Evolutionary conservation across 2,888 invertebrate species (phyloP).

Genomic region (Caenorhabditis doughertyi): DNA sequence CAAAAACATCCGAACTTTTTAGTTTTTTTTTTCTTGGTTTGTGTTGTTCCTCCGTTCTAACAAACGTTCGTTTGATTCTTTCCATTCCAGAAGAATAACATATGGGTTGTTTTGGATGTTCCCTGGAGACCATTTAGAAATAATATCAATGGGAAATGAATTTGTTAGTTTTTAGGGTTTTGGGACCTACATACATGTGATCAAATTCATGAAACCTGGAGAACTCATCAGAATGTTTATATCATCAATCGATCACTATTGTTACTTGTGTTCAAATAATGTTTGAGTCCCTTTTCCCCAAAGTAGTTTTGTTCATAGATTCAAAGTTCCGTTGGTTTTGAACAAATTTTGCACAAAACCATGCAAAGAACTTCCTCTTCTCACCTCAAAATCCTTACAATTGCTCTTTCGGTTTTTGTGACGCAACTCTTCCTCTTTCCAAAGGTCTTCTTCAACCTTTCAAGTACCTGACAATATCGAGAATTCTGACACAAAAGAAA

Average conservation of each 20-base stretch:
- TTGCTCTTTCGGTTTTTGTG: slow-evolving; percentile 48
- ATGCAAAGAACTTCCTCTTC: slow-evolving; percentile 21
- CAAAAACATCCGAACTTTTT: slow-evolving; percentile 43
- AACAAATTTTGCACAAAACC: not conserved
- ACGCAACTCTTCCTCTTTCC: slow-evolving; percentile 26
- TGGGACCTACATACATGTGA: too few relatives aligned
- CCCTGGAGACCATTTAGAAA: not conserved
- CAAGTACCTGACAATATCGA: slow-evolving; percentile 48
- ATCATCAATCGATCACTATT: too few relatives aligned
- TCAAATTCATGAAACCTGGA: too few relatives aligned
- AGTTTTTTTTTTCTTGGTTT: not conserved
- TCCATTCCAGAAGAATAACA: slow-evolving; percentile 11
- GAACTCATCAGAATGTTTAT: too few relatives aligned
- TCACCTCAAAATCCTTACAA: not conserved
- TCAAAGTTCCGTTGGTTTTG: slow-evolving; percentile 5
- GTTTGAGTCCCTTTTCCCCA: not conserved
- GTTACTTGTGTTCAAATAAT: too few relatives aligned
- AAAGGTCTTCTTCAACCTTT: slow-evolving; percentile 17
- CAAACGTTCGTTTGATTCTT: slow-evolving; percentile 5
- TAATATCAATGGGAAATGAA: not conserved
- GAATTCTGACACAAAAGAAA: slow-evolving; percentile 36
- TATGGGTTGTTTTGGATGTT: slow-evolving; percentile 10
- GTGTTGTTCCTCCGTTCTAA: slow-evolving; percentile 22
- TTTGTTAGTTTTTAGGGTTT: not conserved
- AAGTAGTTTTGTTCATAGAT: not conserved